Evolutionary conservation across 2,797 vertebrate species (phyloP), one percentile per base, ranked within the genome.

Genomic region (Capromys pilorides): DNA sequence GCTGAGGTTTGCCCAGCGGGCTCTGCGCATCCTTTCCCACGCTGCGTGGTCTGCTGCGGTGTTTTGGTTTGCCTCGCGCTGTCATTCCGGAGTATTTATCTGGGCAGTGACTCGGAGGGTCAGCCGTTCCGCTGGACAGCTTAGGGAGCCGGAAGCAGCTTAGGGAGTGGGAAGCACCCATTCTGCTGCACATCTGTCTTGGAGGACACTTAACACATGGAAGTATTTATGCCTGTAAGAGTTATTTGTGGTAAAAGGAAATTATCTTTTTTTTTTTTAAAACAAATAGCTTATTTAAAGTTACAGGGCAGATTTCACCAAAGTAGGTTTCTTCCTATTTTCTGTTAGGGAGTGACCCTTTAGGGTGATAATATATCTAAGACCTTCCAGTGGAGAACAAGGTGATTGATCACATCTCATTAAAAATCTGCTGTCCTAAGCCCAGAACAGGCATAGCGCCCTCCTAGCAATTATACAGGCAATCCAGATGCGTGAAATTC

Each of bases 231-330:
- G 18, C 67, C 41, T 21, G 12, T 24, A 81, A 78, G 7, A 49
- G 54, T 77, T 93, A 41, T 41, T 83, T 66, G 39, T 80, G 31
- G 36, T 91, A 81, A 93, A 75, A 85, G 11, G 3, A 80, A 94
- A 31, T 41, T 45, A 1, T 36, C 1, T 59, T 19, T 8, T 22
- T 49, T 33, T 49, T 36, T 83, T 45, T 45, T 80, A 71, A 16
- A 59, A 81, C n/a, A n/a, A 94, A 19, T 59, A 88, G 9, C 39
- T 64, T 81, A 28, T 84, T 66, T 71, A 51, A 93, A 85, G 12
- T 83, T 75, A 51, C 54, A 57, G 80, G 82, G 26, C 51, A 51
- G 12, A 82, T 92, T 96, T 82, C 24, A 54, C 57, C 49, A 26
- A 64, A 39, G 11, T 49, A 80, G 31, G 1, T 21, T 66, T 87